Base-by-base conservation (phyloP, 2,113 vertebrate genomes). In the Saccopteryx bilineata region DNA sequence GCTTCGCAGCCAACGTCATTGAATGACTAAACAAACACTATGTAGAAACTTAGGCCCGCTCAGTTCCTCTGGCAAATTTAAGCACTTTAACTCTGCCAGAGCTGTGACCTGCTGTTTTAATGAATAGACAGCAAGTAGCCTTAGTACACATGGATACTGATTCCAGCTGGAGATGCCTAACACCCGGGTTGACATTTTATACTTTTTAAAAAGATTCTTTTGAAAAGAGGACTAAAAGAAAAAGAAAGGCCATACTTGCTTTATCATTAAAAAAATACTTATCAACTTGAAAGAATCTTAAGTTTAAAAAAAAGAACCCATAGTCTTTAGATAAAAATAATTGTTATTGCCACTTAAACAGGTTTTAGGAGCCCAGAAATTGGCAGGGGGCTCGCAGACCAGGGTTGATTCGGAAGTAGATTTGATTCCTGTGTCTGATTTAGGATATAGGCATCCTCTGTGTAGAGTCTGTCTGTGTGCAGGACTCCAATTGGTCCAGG, bases 171-270 rank as follows among this genome's bases (percentile, higher is more conserved):
- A 78, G 54, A 54, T 84, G 48, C 33, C 46, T 80, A 60, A 87
- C 52, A 60, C 91, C 52, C 78, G 58, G n/a, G 26, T 39, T 87
- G 84, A 90, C 69, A 86, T 95, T 65, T 96, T 78, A 31, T 87
- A 75, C 48, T n/a, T 71, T 83, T 80, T 46, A 23, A 66, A 78
- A 10, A 28, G 23, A 75, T 74, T 90, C 56, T 66, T 54, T 90
- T 87, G 58, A 83, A 93, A 61, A 63, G 7, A 7, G 28, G 31
- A 61, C 80, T 69, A 87, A 93, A 52, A 48, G 9, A n/a, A 78
- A n/a, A 26, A 18, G 10, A 76, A 75, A 31, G 75, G 24, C 3
- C 33, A 76, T 86, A 78, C 5, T 21, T 88, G 5, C 48, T 83
- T 86, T 76, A 82, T n/a, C 56, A 50, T 79, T 93, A 76, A 28